Conservation (phyloP, 2,888 invertebrate genomes). For the Cylloceria caligata region DNA sequence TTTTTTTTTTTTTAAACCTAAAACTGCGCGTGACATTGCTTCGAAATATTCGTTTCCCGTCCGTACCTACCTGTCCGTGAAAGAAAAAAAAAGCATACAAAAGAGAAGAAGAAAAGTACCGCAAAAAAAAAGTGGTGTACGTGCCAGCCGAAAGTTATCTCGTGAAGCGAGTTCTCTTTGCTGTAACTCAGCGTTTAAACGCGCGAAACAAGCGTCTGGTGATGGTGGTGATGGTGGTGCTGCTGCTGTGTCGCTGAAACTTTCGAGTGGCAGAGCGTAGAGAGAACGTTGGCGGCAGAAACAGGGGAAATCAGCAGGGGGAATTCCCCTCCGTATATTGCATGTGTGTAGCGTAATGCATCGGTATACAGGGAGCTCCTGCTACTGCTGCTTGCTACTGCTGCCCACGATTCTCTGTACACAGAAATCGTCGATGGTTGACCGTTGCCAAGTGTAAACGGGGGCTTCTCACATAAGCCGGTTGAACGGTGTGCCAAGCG, state of each 20-base stretch:
- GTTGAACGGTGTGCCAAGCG: slow-evolving; percentile 62
- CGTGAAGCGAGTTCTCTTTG: slow-evolving; percentile 18
- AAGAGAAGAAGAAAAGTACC: not conserved
- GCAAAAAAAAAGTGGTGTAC: slow-evolving; percentile 29
- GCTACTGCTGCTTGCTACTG: not conserved
- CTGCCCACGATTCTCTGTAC: slow-evolving; percentile 28
- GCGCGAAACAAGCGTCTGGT: slow-evolving; percentile 59
- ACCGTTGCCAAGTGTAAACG: slow-evolving; percentile 73
- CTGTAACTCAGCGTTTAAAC: slow-evolving; percentile 34
- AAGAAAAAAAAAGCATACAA: slow-evolving; percentile 7
- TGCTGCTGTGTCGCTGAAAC: slow-evolving; percentile 38
- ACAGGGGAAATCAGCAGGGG: slow-evolving; percentile 29
- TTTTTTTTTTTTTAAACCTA: not conserved
- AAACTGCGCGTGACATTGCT: not conserved
- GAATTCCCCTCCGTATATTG: slow-evolving; percentile 5
- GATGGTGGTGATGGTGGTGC: slow-evolving; percentile 38
- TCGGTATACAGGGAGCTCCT: not conserved
- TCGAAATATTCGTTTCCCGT: not conserved
- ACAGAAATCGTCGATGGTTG: slow-evolving; percentile 64
- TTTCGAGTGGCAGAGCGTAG: slow-evolving; percentile 44
- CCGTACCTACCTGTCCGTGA: not conserved
- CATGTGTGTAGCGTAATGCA: slow-evolving; percentile 27
- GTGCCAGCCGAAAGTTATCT: slow-evolving; percentile 34
- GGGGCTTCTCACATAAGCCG: slow-evolving; percentile 68
- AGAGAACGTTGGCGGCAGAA: slow-evolving; percentile 3